Conservation (phyloP, 2,797 vertebrate genomes). For the Thaleichthys pacificus region DNA sequence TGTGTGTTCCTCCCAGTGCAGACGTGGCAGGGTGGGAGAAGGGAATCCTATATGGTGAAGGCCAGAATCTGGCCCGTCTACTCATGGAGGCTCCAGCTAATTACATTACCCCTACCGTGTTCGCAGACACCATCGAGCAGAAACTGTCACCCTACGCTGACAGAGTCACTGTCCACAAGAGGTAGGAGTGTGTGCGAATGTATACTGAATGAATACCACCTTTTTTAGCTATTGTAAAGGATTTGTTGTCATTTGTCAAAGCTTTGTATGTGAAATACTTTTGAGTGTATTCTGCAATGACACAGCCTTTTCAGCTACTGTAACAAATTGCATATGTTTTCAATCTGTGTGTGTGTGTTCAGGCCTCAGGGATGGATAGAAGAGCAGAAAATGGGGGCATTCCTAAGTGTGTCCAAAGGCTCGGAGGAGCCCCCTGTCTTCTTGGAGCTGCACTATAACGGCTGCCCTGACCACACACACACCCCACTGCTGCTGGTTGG, state of each 20-base stretch:
- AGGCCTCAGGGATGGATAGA: conserved; percentile 90
- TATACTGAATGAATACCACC: not conserved
- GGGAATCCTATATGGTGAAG: conserved; percentile 85
- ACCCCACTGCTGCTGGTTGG: conserved; percentile 88
- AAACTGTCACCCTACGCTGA: conserved; percentile 74
- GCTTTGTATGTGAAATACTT: not conserved
- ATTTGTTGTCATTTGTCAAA: not conserved
- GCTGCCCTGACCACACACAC: conserved; percentile 71
- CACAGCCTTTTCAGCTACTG: too few species aligned
- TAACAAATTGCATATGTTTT: too few species aligned
- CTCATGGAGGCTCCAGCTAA: conserved; percentile 97
- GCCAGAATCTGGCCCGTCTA: conserved; percentile 90
- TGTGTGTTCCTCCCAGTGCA: conserved; percentile 62
- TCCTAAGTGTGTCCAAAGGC: conserved; percentile 93
- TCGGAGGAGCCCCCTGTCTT: conserved; percentile 93
- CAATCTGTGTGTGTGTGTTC: not conserved
- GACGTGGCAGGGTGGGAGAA: conserved; percentile 82
- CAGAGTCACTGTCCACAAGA: conserved; percentile 78
- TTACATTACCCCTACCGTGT: conserved; percentile 87
- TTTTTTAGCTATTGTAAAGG: not conserved
- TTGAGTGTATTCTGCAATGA: too few species aligned
- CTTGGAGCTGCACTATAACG: conserved; percentile 91
- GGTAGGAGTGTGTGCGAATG: conserved; percentile 67
- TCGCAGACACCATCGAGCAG: conserved; percentile 86
- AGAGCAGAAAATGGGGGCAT: conserved; percentile 91